A percentile compares a stretch with the other conserved stretches of the same genome.
Evolutionary conservation across 92 coral and sea anemone species (phyloP).

Genomic region (Palythoa grandiflora): DNA sequence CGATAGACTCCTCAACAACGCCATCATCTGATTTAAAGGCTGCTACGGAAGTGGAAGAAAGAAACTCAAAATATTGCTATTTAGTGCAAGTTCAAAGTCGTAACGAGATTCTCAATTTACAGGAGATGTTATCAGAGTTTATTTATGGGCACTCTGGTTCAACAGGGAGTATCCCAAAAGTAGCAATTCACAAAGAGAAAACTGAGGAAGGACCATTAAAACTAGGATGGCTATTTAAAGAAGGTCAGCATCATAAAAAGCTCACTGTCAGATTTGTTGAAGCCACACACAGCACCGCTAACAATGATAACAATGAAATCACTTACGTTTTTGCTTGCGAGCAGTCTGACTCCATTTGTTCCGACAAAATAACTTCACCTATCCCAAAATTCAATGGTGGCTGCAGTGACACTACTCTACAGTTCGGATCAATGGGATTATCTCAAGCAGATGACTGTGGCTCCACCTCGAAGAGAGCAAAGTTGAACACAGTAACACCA

Average conservation of each 20-base stretch:
- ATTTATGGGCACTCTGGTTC: neutral
- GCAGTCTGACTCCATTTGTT: neutral
- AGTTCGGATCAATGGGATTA: constrained; percentile 8
- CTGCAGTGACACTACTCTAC: neutral
- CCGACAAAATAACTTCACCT: neutral
- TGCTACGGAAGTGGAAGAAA: neutral
- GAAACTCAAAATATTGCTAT: neutral
- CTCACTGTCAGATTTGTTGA: neutral
- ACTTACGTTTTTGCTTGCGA: neutral
- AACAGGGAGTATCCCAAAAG: neutral
- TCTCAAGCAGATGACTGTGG: neutral
- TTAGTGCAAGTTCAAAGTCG: neutral
- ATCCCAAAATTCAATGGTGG: neutral
- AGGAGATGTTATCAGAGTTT: neutral
- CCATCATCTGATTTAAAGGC: neutral
- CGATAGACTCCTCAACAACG: neutral
- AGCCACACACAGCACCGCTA: neutral
- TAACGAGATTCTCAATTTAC: neutral
- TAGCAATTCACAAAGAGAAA: neutral
- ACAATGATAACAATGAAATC: neutral
- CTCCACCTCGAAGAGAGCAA: neutral
- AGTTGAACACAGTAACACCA: neutral
- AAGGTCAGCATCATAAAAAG: neutral
- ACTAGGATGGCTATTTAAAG: neutral
- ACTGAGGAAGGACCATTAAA: neutral